phyloP scores from a whole-genome alignment of 2,113 vertebrate genomes.

The Gavia stellata region DNA sequence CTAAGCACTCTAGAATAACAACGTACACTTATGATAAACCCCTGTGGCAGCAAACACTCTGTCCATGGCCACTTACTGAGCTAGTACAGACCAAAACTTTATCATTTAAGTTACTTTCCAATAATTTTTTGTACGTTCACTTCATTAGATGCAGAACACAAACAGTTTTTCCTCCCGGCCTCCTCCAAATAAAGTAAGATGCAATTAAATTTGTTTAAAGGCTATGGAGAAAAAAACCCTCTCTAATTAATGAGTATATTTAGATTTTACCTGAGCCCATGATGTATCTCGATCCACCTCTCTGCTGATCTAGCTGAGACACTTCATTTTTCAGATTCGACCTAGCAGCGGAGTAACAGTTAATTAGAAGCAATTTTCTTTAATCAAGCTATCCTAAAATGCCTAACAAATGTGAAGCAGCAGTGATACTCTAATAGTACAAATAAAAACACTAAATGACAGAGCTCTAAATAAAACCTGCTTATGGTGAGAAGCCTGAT shows the following conservation, averaged over 20 bases:
- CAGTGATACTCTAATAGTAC: background rate
- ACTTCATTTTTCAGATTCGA: constrained; percentile 77
- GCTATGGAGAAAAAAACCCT: background rate
- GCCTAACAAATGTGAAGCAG: background rate
- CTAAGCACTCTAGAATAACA: background rate
- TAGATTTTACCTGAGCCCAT: constrained; percentile 86
- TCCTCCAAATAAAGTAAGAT: background rate
- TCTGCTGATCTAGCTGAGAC: constrained; percentile 76
- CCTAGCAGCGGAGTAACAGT: constrained; percentile 55
- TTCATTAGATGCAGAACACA: background rate
- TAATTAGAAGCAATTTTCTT: background rate
- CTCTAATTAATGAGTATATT: background rate
- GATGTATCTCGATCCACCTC: constrained; percentile 82
- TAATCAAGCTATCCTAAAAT: background rate
- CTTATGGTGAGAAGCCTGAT: background rate
- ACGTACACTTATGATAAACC: background rate
- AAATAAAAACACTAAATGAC: background rate
- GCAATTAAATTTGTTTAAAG: background rate
- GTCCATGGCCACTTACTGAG: background rate
- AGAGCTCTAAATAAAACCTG: background rate
- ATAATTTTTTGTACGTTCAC: background rate
- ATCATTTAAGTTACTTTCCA: background rate
- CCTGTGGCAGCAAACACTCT: background rate
- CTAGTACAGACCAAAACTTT: background rate
- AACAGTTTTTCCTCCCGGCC: background rate